A percentile compares a stretch with the other conserved stretches of the same genome.
Evolutionary conservation across 2,888 invertebrate genomes (phyloP).

Genomic region (Sinopyrophorus schimmeli): DNA sequence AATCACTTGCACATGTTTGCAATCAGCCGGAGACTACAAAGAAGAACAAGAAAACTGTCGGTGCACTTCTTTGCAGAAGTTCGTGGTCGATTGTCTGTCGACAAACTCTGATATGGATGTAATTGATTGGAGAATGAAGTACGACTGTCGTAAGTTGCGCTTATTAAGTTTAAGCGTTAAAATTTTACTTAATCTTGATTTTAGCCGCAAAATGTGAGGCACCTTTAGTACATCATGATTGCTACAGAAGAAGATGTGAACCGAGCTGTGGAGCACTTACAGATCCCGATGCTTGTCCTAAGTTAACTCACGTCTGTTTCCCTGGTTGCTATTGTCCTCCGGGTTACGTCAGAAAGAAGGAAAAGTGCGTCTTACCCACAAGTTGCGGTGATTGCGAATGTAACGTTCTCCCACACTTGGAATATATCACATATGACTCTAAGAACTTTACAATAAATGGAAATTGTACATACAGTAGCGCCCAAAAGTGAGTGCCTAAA

Average conservation of each 20-base stretch:
- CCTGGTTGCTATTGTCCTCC: slow-evolving; percentile 86
- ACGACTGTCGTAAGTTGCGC: slow-evolving; percentile 73
- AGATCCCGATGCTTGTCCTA: slow-evolving; percentile 64
- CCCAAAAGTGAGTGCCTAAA: too few relatives aligned
- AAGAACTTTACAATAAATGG: slow-evolving; percentile 78
- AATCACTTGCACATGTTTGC: slow-evolving; percentile 73
- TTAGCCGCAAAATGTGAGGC: slow-evolving; percentile 71
- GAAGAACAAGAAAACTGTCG: slow-evolving; percentile 61
- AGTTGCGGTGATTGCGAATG: slow-evolving; percentile 78
- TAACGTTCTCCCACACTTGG: slow-evolving; percentile 75
- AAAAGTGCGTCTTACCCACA: slow-evolving; percentile 69
- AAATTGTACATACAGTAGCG: slow-evolving; percentile 87
- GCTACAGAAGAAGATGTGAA: slow-evolving; percentile 79
- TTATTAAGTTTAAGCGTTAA: neutral
- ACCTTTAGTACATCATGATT: slow-evolving; percentile 80
- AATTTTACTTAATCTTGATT: slow-evolving; percentile 28
- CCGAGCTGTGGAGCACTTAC: slow-evolving; percentile 70
- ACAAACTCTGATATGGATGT: slow-evolving; percentile 66
- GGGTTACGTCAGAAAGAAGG: slow-evolving; percentile 69
- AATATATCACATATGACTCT: slow-evolving; percentile 82
- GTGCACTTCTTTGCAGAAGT: slow-evolving; percentile 70
- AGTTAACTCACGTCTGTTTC: slow-evolving; percentile 70
- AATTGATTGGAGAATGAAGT: slow-evolving; percentile 69
- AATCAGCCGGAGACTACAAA: slow-evolving; percentile 53
- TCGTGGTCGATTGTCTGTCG: slow-evolving; percentile 74